A percentile compares a stretch with the other conserved stretches of the same genome.
phyloP scores from a whole-genome alignment of 2,797 vertebrate genomes.

The Peromyscus nudipes region DNA sequence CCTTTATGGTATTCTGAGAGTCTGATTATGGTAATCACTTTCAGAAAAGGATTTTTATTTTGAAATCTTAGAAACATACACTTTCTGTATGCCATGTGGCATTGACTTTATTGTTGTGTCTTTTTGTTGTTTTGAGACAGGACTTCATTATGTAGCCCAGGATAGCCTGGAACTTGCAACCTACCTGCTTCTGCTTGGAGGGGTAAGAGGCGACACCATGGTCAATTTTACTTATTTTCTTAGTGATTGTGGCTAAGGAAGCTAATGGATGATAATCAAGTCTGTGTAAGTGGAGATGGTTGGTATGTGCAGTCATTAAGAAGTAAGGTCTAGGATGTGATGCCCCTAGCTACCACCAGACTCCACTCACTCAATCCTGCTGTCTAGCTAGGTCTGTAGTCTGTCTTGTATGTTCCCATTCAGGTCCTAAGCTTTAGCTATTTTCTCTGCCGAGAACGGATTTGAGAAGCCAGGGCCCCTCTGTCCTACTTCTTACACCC shows the following conservation, averaged over 20 bases:
- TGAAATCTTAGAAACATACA: neutral
- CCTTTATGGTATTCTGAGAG: constrained; percentile 28
- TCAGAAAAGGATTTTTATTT: constrained; percentile 54
- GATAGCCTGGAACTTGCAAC: neutral
- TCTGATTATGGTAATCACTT: neutral
- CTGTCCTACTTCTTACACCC: too few species aligned
- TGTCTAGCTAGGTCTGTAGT: neutral
- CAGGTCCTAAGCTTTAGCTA: neutral
- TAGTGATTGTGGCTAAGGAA: neutral
- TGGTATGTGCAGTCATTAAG: neutral
- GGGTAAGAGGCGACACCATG: neutral
- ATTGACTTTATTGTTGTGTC: neutral
- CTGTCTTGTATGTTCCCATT: neutral
- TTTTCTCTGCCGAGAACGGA: neutral
- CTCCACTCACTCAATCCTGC: neutral
- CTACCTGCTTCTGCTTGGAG: neutral
- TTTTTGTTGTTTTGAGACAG: neutral
- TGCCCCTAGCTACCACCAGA: neutral
- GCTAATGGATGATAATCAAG: neutral
- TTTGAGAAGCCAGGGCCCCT: neutral
- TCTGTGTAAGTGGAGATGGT: neutral
- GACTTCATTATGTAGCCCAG: neutral
- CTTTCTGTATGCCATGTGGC: neutral
- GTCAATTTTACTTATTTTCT: neutral
- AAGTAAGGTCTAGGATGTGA: neutral